These are phyloP conservation scores for Tyrophagus putrescentiae DNA, from an alignment of 1,140 invertebrate genomes.

Conservation along the genomic window DNA sequence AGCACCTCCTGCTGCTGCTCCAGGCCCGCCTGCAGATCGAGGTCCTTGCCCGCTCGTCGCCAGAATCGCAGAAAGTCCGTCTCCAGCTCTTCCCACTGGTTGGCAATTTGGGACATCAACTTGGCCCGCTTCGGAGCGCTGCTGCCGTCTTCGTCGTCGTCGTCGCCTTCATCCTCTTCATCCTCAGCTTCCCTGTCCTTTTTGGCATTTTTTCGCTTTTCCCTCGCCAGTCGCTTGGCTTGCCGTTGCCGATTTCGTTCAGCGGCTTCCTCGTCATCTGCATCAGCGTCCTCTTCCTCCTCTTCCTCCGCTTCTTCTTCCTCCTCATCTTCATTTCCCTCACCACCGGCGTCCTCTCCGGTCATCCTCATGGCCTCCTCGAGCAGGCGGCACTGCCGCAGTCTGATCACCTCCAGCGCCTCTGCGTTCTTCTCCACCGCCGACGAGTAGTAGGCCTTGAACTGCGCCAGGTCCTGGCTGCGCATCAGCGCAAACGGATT, in stretches of 20 bases:
- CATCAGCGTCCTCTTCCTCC: slow-evolving; percentile 20
- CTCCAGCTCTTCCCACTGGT: neutral
- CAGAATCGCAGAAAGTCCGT: neutral
- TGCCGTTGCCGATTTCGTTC: slow-evolving; percentile 29
- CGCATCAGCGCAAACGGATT: slow-evolving; percentile 52
- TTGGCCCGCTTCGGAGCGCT: too few relatives aligned
- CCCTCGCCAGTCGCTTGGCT: slow-evolving; percentile 31
- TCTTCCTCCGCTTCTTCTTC: slow-evolving; percentile 11
- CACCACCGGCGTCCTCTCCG: slow-evolving; percentile 27
- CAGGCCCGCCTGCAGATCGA: neutral
- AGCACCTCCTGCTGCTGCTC: neutral
- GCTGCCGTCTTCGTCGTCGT: too few relatives aligned
- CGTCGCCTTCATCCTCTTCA: slow-evolving; percentile 36
- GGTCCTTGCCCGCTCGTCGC: neutral
- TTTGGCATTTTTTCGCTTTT: slow-evolving; percentile 23
- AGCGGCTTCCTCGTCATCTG: slow-evolving; percentile 24
- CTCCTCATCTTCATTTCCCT: slow-evolving; percentile 32
- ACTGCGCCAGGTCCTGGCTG: slow-evolving; percentile 18
- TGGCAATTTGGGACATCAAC: too few relatives aligned
- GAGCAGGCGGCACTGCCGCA: neutral
- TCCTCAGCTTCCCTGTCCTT: too few relatives aligned
- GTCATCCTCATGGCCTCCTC: neutral
- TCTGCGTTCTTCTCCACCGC: neutral
- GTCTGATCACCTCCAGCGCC: neutral
- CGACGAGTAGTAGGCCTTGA: neutral